A percentile compares a stretch with the other conserved stretches of the same genome.
Conservation (phyloP, 2,113 vertebrate genomes). For the Tragelaphus imberbis region DNA sequence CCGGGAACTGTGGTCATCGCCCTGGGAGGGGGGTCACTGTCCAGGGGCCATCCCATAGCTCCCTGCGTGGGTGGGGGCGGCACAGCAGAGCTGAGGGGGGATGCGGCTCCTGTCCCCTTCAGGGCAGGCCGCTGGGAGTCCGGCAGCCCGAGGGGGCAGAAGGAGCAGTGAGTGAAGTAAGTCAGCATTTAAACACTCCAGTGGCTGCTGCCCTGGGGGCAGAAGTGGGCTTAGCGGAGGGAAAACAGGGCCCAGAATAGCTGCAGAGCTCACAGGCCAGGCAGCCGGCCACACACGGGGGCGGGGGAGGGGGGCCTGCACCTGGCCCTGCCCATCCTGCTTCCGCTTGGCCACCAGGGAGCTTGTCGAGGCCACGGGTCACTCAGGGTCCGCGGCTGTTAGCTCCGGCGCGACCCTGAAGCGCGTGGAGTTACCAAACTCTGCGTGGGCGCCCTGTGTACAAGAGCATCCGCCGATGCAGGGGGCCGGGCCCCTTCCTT, state of each 20-base stretch:
- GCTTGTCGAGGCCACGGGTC: not conserved
- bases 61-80: not conserved
- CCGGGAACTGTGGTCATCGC: not conserved
- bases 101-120: fast-evolving
- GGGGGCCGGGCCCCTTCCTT: not conserved
- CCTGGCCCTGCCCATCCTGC: constrained; percentile 71
- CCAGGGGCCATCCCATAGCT: not conserved
- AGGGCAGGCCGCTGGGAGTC: not conserved
- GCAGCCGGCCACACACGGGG: not conserved
- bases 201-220: not conserved
- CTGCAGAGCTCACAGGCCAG: fast-evolving
- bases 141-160: too few species aligned
- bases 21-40: not conserved
- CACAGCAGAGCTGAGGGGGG: not conserved
- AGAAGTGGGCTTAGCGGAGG: not conserved
- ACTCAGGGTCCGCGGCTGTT: not conserved
- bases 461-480: fast-evolving
- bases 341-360: not conserved
- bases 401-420: not conserved
- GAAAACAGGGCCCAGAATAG: constrained; percentile 49
- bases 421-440: not conserved
- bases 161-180: not conserved
- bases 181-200: not conserved
- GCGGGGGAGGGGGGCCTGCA: constrained; percentile 3
- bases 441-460: fast-evolving